Conservation (phyloP, 1,140 invertebrate genomes). For the Callitettix versicolor region DNA sequence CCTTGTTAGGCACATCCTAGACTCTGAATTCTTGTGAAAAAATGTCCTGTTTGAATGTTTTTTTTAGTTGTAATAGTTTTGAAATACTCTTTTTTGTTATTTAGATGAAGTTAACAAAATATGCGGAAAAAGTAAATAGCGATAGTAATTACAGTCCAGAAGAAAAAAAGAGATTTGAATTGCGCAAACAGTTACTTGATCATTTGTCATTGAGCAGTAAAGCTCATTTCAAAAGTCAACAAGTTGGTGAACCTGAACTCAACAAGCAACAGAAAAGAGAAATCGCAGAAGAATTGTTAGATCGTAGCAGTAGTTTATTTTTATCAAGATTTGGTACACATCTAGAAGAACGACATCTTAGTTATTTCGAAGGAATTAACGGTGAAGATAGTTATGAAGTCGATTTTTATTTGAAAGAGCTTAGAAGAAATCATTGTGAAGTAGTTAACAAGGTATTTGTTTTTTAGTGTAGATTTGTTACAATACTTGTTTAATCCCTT, state of each 20-base stretch:
- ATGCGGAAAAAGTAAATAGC: background rate
- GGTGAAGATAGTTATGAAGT: slow-evolving; percentile 44
- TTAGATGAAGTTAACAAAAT: background rate
- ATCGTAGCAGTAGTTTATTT: slow-evolving; percentile 54
- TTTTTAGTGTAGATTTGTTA: background rate
- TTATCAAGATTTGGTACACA: slow-evolving; percentile 63
- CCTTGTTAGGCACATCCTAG: too few species aligned
- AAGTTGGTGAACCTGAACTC: slow-evolving; percentile 62
- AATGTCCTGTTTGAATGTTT: too few species aligned
- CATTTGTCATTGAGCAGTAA: slow-evolving; percentile 18
- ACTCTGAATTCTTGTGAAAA: too few species aligned
- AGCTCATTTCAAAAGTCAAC: slow-evolving; percentile 45
- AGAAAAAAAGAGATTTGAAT: background rate
- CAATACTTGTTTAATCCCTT: slow-evolving; percentile 6
- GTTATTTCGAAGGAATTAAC: slow-evolving; percentile 44
- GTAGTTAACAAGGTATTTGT: background rate
- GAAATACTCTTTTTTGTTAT: too few species aligned
- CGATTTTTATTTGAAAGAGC: slow-evolving; percentile 41
- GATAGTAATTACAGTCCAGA: background rate
- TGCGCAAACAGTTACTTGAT: slow-evolving; percentile 18
- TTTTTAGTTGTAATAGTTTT: too few species aligned
- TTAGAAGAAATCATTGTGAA: slow-evolving; percentile 6
- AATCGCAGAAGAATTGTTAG: slow-evolving; percentile 54
- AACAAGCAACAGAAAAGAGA: slow-evolving; percentile 51
- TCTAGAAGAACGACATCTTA: slow-evolving; percentile 52